Base-by-base conservation (phyloP, 2,113 vertebrate genomes). In the Leptobrachium leishanense region DNA sequence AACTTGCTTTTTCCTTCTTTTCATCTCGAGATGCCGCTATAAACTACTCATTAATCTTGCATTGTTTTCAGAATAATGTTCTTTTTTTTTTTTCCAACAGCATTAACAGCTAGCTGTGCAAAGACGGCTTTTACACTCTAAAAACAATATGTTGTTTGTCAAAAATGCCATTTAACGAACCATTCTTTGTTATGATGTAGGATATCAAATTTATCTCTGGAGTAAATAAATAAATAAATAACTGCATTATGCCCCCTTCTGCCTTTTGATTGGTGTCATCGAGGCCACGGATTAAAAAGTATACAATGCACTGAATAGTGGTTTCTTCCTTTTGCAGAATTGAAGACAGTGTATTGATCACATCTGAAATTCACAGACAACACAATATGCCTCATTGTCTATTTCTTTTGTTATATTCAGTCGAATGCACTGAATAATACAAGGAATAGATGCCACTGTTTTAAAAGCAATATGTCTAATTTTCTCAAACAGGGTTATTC, bases 21-120 rank as follows among this genome's bases (percentile, higher is more conserved):
- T 79, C 76, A 64, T 79, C 44, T 53, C 41, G 43, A 6, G 20
- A 46, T n/a, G 39, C n/a, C n/a, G 57, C 57, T 31, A 11, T 53
- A 72, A 57, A 50, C 46, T 66, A 73, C 66, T 46, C 43, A 79
- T 77, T 77, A 63, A 77, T 77, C 76, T 77, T 64, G 44, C 44
- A 65, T 79, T 79, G 57, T 72, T 41, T 40, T 66, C 39, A 43
- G 68, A 9, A 31, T 73, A 57, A 79, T 67, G 50, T 73, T 79
- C 43, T 79, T 57, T 68, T 50, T 64, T 53, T 20, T 39, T 53
- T 42, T 54, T 31, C 20, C 20, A 31, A 31, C 20, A 31, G 76
- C 53, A 65, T 31, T 20, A 71, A 57, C 57, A 78, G 46, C 41
- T 65, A 79, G 50, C 2, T 40, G 42, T 15, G 66, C 64, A 50